These are phyloP conservation scores for Drosophila prosaltans DNA, from an alignment of 1,140 invertebrate species.

Conservation along the genomic window DNA sequence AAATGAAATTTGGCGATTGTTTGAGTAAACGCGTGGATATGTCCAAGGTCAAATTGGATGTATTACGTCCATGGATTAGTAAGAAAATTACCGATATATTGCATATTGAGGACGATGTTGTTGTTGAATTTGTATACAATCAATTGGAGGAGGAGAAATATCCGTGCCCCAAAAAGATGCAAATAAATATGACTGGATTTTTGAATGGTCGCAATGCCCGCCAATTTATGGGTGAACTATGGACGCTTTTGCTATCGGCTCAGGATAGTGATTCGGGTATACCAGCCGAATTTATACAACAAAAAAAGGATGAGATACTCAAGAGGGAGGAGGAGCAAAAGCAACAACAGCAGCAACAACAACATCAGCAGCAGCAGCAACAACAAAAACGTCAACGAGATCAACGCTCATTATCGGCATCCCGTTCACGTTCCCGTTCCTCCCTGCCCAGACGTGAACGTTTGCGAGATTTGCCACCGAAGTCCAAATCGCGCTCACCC, in stretches of 20 bases:
- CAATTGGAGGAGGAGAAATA: slow-evolving; percentile 96
- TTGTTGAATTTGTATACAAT: slow-evolving; percentile 99
- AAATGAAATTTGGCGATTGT: slow-evolving; percentile 98
- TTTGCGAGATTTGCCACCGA: slow-evolving; percentile 48
- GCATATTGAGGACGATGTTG: slow-evolving; percentile 98
- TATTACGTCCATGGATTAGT: slow-evolving; percentile 99
- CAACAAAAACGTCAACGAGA: neutral
- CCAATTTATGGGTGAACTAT: slow-evolving; percentile 98
- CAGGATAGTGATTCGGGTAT: slow-evolving; percentile 97
- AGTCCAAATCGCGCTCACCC: slow-evolving; percentile 59
- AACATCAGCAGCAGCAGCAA: slow-evolving; percentile 2
- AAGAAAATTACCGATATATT: slow-evolving; percentile 97
- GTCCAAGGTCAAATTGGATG: slow-evolving; percentile 98
- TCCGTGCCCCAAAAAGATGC: slow-evolving; percentile 99
- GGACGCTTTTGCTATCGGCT: slow-evolving; percentile 97
- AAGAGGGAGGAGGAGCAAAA: slow-evolving; percentile 87
- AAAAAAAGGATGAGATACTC: slow-evolving; percentile 98
- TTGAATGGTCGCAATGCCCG: slow-evolving; percentile 98
- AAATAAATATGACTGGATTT: slow-evolving; percentile 99
- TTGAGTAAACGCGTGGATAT: slow-evolving; percentile 97
- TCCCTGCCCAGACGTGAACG: slow-evolving; percentile 50
- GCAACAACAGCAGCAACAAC: slow-evolving; percentile 59
- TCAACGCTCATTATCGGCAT: slow-evolving; percentile 46
- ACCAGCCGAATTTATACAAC: slow-evolving; percentile 95
- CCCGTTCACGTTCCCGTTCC: slow-evolving; percentile 55